These are phyloP conservation scores for Theonella swinhoei DNA, from an alignment of 37 sponge, comb jelly and placozoan species.

Conservation along the genomic window DNA sequence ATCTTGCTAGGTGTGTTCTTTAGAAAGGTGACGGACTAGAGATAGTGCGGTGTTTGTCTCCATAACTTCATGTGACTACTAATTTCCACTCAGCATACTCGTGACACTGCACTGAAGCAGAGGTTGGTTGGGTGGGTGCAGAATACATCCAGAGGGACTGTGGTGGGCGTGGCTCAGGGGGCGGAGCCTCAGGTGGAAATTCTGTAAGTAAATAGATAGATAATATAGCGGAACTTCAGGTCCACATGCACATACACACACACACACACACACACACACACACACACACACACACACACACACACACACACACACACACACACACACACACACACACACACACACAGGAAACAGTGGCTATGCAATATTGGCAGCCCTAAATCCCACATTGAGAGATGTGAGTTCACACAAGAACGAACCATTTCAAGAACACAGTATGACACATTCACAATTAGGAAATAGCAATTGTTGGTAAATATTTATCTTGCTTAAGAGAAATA, in stretches of 20 bases:
- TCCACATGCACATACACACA: background rate
- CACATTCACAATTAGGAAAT: conserved; percentile 29
- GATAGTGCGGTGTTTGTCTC: background rate
- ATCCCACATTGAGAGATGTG: conserved; percentile 60
- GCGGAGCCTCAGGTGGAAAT: conserved; percentile 20
- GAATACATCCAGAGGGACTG: conserved; percentile 61
- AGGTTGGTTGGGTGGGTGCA: conserved; percentile 67
- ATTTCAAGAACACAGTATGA: conserved; percentile 25
- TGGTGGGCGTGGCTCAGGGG: conserved; percentile 74
- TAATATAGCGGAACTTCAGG: background rate
- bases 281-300: too few species aligned
- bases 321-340: background rate
- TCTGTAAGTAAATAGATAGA: conserved; percentile 50
- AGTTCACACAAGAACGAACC: conserved; percentile 51
- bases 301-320: background rate
- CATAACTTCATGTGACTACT: background rate
- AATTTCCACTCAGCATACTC: conserved; percentile 39
- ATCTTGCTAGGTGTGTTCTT: conserved; percentile 63
- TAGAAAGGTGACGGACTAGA: conserved; percentile 73
- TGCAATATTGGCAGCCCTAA: conserved; percentile 39
- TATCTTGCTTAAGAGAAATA: too few species aligned
- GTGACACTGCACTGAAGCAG: conserved; percentile 5
- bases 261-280: background rate
- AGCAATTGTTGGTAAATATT: background rate
- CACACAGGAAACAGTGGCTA: conserved; percentile 71